Base-by-base conservation (phyloP, 2,113 vertebrate species). In the Paratilapia polleni region DNA sequence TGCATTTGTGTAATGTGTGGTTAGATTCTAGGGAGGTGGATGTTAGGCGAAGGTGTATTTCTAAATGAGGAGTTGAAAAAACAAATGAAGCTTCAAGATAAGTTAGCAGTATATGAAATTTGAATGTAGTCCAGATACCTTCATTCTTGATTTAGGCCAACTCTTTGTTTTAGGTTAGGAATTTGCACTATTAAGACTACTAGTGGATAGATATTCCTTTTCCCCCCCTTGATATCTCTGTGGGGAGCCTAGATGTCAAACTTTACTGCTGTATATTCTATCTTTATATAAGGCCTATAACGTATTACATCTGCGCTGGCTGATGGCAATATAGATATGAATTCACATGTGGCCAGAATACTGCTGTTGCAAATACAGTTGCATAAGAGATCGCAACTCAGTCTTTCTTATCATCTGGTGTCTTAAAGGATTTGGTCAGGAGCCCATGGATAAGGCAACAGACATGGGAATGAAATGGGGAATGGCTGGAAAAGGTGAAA, bases 401-500 rank as follows among this genome's bases (percentile, higher is more conserved):
- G 52, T 31, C 56, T 49, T 22, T 62, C 59, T 81, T 31, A 36
- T 57, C 3, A 2, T 20, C 28, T 6, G 1, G 20, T 9, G 64
- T 52, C 38, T 78, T 41, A 8, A 28, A 31, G 77, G 62, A 14
- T 26, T 68, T 5, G 3, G 43, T 31, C 66, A 19, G 82, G 85
- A 38, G 56, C 77, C 13, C 2, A 3, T 28, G 58, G 24, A 85
- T 3, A 2, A 75, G 54, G 20, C 19, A 0, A 19, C 17, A 38
- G 85, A 73, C 4, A 38, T 73, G 34, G 70, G 63, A 80, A 82
- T 78, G 49, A 87, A 54, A 68, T 8, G 0, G 24, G 13, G 11
- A 61, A 68, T n/a, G 81, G 68, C 10, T 17, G 24, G 11, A 60
- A 38, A 22, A 85, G 43, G 52, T 81, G 49, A 68, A 78, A 83